These are phyloP conservation scores for Lasiurus cinereus DNA, from an alignment of 2,113 vertebrate species.

Conservation along the genomic window DNA sequence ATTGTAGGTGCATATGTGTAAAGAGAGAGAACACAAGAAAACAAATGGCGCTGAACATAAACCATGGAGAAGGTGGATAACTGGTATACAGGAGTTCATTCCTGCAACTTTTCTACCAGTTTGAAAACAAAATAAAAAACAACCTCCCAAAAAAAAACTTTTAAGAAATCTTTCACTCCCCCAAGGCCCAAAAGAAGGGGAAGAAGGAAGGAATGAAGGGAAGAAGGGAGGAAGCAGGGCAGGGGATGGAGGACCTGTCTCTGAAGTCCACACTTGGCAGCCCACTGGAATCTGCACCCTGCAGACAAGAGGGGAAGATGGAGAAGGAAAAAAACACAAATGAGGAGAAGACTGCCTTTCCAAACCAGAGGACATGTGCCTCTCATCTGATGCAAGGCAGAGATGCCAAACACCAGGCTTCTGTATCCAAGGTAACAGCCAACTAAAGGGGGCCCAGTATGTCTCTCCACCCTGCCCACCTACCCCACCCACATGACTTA, in stretches of 20 bases:
- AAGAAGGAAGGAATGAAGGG: neutral
- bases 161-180: neutral
- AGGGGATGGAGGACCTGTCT: fast-evolving
- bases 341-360: neutral
- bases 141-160: neutral
- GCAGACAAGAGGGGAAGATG: neutral
- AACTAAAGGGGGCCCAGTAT: neutral
- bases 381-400: neutral
- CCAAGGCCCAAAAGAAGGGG: neutral
- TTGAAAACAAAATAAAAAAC: conserved; percentile 27
- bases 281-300: neutral
- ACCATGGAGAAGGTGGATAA: neutral
- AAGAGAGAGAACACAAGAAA: neutral
- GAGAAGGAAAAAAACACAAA: neutral
- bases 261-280: neutral
- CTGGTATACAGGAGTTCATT: neutral
- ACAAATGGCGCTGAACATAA: neutral
- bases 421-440: conserved; percentile 54
- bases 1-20: fast-evolving
- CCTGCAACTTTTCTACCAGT: neutral
- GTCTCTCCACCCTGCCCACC: neutral
- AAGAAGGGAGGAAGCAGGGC: too few species aligned
- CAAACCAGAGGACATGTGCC: neutral
- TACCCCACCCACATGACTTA: conserved; percentile 55
- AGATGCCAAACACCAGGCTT: neutral